These are phyloP conservation scores for Prionailurus bengalensis DNA, from an alignment of 2,113 vertebrate genomes.

Conservation along the genomic window DNA sequence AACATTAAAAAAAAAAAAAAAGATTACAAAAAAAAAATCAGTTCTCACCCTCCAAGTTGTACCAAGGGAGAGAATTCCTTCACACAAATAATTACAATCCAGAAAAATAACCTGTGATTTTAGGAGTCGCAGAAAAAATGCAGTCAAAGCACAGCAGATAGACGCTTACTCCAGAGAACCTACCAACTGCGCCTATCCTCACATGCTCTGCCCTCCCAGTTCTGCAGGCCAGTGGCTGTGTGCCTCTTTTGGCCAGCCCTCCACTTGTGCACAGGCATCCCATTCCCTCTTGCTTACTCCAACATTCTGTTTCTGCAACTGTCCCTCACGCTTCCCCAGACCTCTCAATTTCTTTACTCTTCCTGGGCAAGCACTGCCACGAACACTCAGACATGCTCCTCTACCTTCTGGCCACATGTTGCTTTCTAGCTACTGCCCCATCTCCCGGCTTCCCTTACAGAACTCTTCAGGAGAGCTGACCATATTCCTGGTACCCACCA, in stretches of 20 bases:
- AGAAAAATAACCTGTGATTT: slow-evolving; percentile 31
- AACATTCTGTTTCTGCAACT: background rate
- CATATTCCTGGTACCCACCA: background rate
- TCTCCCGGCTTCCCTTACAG: background rate
- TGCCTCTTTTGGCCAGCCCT: background rate
- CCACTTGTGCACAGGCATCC: fast-evolving
- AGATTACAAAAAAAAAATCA: slow-evolving; percentile 36
- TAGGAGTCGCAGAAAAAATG: background rate
- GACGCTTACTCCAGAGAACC: background rate
- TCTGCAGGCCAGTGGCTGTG: background rate
- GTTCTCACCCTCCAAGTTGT: slow-evolving; percentile 24
- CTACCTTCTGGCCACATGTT: background rate
- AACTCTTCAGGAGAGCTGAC: background rate
- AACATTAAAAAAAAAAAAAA: background rate
- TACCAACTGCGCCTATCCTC: background rate
- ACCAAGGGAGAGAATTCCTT: slow-evolving; percentile 39
- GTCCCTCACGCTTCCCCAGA: background rate
- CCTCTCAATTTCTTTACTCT: background rate
- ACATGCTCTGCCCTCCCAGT: background rate
- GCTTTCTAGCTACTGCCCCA: background rate
- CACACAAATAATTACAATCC: slow-evolving; percentile 48
- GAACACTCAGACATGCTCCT: background rate
- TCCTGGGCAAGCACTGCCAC: background rate
- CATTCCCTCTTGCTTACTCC: background rate
- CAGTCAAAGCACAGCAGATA: background rate